These are phyloP conservation scores for Prochilodus magdalenae DNA, from an alignment of 2,113 vertebrate species.

Conservation along the genomic window DNA sequence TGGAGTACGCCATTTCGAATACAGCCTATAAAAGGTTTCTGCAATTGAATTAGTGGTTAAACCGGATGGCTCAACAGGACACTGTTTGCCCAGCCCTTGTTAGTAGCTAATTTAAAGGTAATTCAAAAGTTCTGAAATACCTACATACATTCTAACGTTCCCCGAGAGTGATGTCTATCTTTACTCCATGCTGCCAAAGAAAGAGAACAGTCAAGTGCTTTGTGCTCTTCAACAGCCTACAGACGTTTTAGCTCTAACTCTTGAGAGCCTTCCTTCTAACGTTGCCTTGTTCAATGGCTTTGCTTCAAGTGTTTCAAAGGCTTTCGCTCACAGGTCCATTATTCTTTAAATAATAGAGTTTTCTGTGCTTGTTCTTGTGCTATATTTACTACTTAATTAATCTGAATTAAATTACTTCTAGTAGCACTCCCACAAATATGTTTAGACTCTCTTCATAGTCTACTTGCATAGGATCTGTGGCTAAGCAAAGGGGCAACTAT, in stretches of 20 bases:
- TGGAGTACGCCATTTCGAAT: too few relatives aligned
- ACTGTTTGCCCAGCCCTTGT: not conserved
- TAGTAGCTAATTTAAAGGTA: conserved; percentile 1
- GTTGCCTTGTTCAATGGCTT: conserved; percentile 19
- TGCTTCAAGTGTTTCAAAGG: conserved; percentile 31
- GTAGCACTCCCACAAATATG: not conserved
- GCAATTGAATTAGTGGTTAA: not conserved
- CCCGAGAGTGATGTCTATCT: not conserved
- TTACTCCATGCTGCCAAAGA: not conserved
- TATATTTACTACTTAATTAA: not conserved
- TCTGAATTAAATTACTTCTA: not conserved
- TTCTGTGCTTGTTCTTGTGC: not conserved
- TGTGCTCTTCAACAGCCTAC: conserved; percentile 48
- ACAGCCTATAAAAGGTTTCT: not conserved
- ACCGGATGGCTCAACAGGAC: not conserved
- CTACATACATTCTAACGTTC: not conserved
- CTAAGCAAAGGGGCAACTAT: conserved; percentile 38
- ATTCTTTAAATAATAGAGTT: conserved; percentile 11
- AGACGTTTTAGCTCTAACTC: not conserved
- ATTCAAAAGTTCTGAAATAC: not conserved
- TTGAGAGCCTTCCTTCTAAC: not conserved
- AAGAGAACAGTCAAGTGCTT: conserved; percentile 46
- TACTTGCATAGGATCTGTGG: conserved; percentile 69
- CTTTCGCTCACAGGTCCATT: not conserved
- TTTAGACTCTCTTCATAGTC: conserved; percentile 21